Evolutionary conservation across 2,888 invertebrate species (phyloP).

Genomic region (Germaria angustata): DNA sequence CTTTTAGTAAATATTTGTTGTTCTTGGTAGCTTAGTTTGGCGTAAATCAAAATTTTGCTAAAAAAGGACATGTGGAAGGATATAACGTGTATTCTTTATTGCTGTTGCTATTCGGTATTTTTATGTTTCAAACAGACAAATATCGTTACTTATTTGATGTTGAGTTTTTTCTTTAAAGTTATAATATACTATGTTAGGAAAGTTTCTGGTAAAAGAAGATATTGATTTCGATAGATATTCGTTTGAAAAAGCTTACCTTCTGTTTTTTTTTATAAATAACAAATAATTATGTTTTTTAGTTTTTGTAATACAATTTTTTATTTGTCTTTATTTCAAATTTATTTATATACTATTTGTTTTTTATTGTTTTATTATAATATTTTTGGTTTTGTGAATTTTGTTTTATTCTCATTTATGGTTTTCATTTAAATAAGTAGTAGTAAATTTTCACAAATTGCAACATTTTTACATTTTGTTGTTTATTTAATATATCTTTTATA

Average conservation of each 20-base stretch:
- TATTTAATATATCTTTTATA: conserved; percentile 26
- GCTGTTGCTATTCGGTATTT: too few species aligned
- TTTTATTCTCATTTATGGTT: conserved; percentile 15
- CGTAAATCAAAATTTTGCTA: too few species aligned
- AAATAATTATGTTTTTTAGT: conserved; percentile 27
- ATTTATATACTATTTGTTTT: conserved; percentile 66
- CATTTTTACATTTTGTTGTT: conserved; percentile 53
- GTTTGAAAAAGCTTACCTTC: conserved; percentile 40
- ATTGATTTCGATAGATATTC: too few species aligned
- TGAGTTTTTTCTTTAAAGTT: too few species aligned
- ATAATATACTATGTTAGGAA: too few species aligned
- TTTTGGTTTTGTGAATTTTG: conserved; percentile 34
- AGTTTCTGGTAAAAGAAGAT: too few species aligned
- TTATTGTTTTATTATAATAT: conserved; percentile 57
- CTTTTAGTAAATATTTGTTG: too few species aligned
- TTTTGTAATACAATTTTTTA: conserved; percentile 67
- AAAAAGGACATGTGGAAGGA: too few species aligned
- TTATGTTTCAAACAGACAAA: too few species aligned
- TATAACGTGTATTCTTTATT: too few species aligned
- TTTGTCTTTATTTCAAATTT: conserved; percentile 67
- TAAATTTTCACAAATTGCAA: conserved; percentile 60
- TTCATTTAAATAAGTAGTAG: conserved; percentile 45
- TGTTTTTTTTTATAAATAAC: conserved; percentile 33
- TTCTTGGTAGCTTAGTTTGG: too few species aligned
- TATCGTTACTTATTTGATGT: too few species aligned